Evolutionary conservation across 2,797 vertebrate species (phyloP), one percentile per base, ranked within the genome.

Genomic region (Champsocephalus gunnari): DNA sequence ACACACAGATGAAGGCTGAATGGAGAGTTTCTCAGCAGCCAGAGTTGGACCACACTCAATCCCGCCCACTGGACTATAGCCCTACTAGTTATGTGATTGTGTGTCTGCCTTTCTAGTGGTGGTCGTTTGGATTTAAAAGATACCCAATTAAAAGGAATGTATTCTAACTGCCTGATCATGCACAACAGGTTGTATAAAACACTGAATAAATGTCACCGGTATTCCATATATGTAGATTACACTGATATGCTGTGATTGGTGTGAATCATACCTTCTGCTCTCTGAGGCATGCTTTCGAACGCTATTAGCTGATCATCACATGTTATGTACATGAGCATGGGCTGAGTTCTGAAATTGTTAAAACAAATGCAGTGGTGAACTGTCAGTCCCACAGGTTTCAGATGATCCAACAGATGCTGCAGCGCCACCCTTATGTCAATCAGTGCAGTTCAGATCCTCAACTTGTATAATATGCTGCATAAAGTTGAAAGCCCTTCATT

Each of bases 41-140:
- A 16, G 38, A 32, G 85, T 11, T 63, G 3, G 71, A 74, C 75
- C 75, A 43, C 73, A 17, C 69, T 71, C 75, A 79, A 87, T 38
- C 84, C 88, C 92, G 87, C 92, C 92, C 88, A 75, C 84, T 67
- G 81, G 76, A 80, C 70, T 77, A 67, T 64, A 58, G 28, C 66
- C 66, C 66, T 58, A 66, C 81, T 73, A 73, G 84, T 86, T 79
- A 66, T 58, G 73, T 47, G 71, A 47, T 74, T 34, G 44, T 38
- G 12, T 34, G 50, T 19, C 24, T 4, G 48, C n/a, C 49, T 21
- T 1, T 16, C n/a, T 28, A 14, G 3, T 13, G 54, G 32, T 34
- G 11, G 28, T 61, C n/a, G 6, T 10, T 17, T 63, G 10, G 21
- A 48, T 73, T 55, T 49, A 62, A 44, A 28, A 69, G 12, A 19